A percentile compares a stretch with the other conserved stretches of the same genome.
phyloP scores from a whole-genome alignment of 2,888 invertebrate species.

The Hybos culiciformis region DNA sequence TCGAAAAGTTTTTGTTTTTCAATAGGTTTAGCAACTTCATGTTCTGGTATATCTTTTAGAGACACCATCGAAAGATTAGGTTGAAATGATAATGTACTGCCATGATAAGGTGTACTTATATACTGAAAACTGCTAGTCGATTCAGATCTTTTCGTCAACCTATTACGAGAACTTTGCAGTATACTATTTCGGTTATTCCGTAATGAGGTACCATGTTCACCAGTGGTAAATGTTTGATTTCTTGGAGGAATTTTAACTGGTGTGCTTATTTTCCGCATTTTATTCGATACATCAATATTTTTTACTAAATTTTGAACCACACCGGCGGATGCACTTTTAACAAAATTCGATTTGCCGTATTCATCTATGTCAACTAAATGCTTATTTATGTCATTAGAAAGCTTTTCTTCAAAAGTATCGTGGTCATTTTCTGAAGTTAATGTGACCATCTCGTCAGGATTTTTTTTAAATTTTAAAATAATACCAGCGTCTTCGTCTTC shows the following conservation, averaged over 20 bases:
- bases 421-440: neutral
- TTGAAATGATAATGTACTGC: slow-evolving; percentile 66
- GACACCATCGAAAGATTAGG: slow-evolving; percentile 66
- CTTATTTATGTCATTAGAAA: slow-evolving; percentile 18
- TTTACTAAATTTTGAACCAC: slow-evolving; percentile 44
- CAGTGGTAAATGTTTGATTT: slow-evolving; percentile 38
- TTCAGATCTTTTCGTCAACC: slow-evolving; percentile 52
- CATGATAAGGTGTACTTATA: slow-evolving; percentile 73
- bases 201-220: slow-evolving; percentile 46
- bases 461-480: slow-evolving; percentile 30
- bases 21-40: slow-evolving; percentile 25
- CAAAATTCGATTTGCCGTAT: too few species aligned
- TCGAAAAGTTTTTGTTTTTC: slow-evolving; percentile 55
- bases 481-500: slow-evolving; percentile 34
- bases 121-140: slow-evolving; percentile 74
- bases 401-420: slow-evolving; percentile 10
- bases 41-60: slow-evolving; percentile 43
- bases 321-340: slow-evolving; percentile 57
- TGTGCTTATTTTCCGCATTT: slow-evolving; percentile 46
- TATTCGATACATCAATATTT: slow-evolving; percentile 31
- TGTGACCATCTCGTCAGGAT: slow-evolving; percentile 12
- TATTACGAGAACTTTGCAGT: slow-evolving; percentile 29
- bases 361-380: too few species aligned
- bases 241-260: slow-evolving; percentile 40
- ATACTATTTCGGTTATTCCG: slow-evolving; percentile 24